A percentile compares a stretch with the other conserved stretches of the same genome.
These are phyloP conservation scores for Drosophila sordidula DNA, from an alignment of 2,888 invertebrate genomes.

Conservation along the genomic window DNA sequence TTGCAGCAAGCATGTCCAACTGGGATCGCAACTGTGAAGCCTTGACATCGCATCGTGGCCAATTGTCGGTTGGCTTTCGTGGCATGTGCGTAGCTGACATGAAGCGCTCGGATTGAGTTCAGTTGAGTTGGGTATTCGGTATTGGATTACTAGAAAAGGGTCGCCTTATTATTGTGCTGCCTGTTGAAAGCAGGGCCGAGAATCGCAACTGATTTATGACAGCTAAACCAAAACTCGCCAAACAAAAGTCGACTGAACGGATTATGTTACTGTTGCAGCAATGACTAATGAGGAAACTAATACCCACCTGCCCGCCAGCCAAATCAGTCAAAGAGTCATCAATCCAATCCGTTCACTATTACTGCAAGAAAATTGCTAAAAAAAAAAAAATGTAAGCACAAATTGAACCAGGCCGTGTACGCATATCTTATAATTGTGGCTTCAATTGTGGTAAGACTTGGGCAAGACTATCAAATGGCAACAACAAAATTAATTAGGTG, in stretches of 20 bases:
- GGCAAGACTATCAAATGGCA: not conserved
- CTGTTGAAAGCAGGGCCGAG: constrained; percentile 23
- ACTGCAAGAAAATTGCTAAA: not conserved
- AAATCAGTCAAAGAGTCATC: constrained; percentile 11
- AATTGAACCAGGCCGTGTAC: not conserved
- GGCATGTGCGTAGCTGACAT: constrained; percentile 49
- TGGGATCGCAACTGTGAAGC: constrained; percentile 45
- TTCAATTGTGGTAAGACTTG: not conserved
- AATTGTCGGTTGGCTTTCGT: constrained; percentile 54
- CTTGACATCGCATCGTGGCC: constrained; percentile 63
- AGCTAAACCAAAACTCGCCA: constrained; percentile 24
- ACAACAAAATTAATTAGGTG: too few species aligned
- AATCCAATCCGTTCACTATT: not conserved
- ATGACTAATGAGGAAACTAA: constrained; percentile 43
- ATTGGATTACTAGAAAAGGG: constrained; percentile 61
- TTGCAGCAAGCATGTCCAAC: constrained; percentile 16
- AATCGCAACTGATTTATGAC: constrained; percentile 57
- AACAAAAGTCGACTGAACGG: constrained; percentile 13
- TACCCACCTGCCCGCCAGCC: constrained; percentile 7
- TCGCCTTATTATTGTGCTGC: constrained; percentile 23
- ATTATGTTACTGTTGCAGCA: constrained; percentile 41
- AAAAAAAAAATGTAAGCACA: not conserved
- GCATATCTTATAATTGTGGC: not conserved
- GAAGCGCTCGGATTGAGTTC: constrained; percentile 14
- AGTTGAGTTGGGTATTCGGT: constrained; percentile 21